These are phyloP conservation scores for Poecile atricapillus DNA, from an alignment of 2,113 vertebrate genomes.

Conservation along the genomic window DNA sequence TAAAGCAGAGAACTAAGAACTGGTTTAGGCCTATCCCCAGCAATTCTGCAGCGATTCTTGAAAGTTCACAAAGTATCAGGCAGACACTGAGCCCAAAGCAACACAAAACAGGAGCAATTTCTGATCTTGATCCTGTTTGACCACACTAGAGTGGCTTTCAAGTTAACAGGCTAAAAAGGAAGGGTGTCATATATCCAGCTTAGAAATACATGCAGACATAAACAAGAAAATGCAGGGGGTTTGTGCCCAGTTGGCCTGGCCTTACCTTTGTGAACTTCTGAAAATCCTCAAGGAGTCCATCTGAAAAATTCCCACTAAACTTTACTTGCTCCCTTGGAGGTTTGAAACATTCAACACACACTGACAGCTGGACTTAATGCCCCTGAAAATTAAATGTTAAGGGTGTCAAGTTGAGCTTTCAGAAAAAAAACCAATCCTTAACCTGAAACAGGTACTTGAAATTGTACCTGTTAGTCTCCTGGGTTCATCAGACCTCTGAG, in stretches of 20 bases:
- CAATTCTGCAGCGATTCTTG: background rate
- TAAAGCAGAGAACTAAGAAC: background rate
- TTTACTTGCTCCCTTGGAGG: background rate
- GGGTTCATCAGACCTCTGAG: background rate
- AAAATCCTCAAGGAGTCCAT: background rate
- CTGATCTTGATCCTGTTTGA: background rate
- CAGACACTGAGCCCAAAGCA: background rate
- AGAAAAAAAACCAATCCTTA: background rate
- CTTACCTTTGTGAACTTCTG: background rate
- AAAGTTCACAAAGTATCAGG: background rate
- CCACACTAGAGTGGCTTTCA: background rate
- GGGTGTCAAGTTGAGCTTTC: background rate
- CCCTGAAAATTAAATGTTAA: background rate
- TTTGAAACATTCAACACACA: background rate
- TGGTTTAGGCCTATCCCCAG: background rate
- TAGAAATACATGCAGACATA: background rate
- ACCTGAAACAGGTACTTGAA: background rate
- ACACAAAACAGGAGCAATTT: background rate
- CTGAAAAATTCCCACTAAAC: background rate
- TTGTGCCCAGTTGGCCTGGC: background rate
- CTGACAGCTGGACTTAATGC: background rate
- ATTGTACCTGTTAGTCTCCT: background rate
- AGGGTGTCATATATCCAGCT: background rate
- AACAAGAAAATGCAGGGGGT: background rate
- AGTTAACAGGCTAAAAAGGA: background rate